Conservation (phyloP, 2,113 vertebrate genomes). For the Mandrillus leucophaeus region DNA sequence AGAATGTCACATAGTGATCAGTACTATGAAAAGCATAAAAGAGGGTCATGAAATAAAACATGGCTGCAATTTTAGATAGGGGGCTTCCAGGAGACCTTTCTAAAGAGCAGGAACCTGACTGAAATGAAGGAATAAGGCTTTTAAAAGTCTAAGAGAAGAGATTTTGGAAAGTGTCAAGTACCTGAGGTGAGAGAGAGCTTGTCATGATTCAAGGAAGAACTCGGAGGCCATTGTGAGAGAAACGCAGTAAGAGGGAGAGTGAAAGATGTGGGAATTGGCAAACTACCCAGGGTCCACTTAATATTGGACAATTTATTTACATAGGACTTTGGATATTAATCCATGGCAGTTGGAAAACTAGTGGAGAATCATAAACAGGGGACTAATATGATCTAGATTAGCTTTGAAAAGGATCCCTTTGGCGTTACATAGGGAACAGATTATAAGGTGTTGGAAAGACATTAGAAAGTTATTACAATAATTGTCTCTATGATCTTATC, state of each 20-base stretch:
- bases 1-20: background rate
- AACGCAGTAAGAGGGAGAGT: background rate
- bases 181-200: background rate
- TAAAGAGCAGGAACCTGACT: background rate
- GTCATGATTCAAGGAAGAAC: background rate
- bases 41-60: background rate
- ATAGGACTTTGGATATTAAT: background rate
- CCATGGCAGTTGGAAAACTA: background rate
- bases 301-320: background rate
- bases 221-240: background rate
- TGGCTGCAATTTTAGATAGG: background rate
- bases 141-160: background rate
- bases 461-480: background rate
- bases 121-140: background rate
- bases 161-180: background rate
- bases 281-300: background rate
- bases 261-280: rapidly evolving
- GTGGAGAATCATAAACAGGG: background rate
- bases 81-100: background rate
- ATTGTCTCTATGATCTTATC: background rate
- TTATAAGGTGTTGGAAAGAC: background rate
- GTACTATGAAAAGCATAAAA: background rate
- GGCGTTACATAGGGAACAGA: background rate
- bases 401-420: background rate
- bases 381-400: background rate